phyloP scores from a whole-genome alignment of 2,113 vertebrate species.

The Daboia siamensis region DNA sequence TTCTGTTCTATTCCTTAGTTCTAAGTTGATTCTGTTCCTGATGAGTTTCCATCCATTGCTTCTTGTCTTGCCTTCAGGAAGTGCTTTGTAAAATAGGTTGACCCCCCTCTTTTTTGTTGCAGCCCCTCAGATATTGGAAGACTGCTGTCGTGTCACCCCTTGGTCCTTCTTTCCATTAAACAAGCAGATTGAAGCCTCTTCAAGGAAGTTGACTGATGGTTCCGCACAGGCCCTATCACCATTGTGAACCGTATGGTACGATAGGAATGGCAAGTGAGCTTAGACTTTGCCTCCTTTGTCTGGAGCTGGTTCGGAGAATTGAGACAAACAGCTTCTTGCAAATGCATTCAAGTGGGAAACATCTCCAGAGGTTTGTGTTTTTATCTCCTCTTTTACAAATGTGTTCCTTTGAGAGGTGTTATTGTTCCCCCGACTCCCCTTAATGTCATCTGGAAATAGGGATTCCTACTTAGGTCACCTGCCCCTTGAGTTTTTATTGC shows the following conservation, averaged over 20 bases:
- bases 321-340: conserved; percentile 44
- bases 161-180: neutral
- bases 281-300: conserved; percentile 32
- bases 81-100: neutral
- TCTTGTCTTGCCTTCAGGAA: neutral
- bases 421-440: conserved; percentile 52
- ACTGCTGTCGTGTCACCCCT: neutral
- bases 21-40: neutral
- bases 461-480: conserved; percentile 45
- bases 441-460: conserved; percentile 64
- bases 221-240: neutral
- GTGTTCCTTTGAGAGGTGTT: conserved; percentile 53
- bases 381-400: conserved; percentile 23
- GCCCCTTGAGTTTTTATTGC: conserved; percentile 40
- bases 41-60: neutral
- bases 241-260: neutral
- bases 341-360: conserved; percentile 42
- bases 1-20: neutral
- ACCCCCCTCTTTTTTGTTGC: neutral
- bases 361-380: conserved; percentile 45
- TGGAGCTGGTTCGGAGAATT: conserved; percentile 54
- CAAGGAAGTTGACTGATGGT: neutral
- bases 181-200: neutral
- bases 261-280: conserved; percentile 30
- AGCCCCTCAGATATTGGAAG: neutral